Evolutionary conservation across 2,888 invertebrate genomes (phyloP), one percentile per base, ranked within the genome.

Genomic region (Abrostola triplasia): DNA sequence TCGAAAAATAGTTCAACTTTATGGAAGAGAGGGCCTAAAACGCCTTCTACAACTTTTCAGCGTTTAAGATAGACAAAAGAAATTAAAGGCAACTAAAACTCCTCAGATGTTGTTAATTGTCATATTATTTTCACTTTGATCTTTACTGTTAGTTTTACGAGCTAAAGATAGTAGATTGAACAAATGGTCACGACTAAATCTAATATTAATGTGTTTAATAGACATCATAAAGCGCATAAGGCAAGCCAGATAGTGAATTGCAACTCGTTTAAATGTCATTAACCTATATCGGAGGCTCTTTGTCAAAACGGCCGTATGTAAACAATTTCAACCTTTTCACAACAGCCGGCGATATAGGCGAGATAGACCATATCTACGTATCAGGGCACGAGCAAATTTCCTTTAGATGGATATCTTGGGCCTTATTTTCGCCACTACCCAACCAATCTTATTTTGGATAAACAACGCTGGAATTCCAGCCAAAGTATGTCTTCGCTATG

Each of bases 401-500:
- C 60, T 67, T 71, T 77, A 69, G 68, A 76, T 80, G 64, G 67
- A 77, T 77, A 80, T 78, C 70, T 67, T 63, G 55, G 44, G 64
- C 72, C 76, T 71, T 81, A 80, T 79, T 79, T 82, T 76, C 69
- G 69, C 69, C 79, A 76, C 78, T 59, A 76, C 63, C 66, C 73
- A 61, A 72, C 70, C 72, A 69, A 74, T 83, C 71, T 77, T 79
- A 72, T 78, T 77, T 65, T 74, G 71, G 68, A 81, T 80, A 84
- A 84, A 85, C 79, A 85, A 81, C 71, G 54, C 68, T 68, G 59
- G 58, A 67, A 59, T 70, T 77, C 76, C 73, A 56, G 77, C 70
- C 74, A 63, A 80, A 84, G 85, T 82, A 85, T 81, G 79, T 77
- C 76, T 73, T 77, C 63, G 41, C 72, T 82, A 79, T 74, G 68